Conservation (phyloP, 2,888 invertebrate species). For the Thymelicus lineola region DNA sequence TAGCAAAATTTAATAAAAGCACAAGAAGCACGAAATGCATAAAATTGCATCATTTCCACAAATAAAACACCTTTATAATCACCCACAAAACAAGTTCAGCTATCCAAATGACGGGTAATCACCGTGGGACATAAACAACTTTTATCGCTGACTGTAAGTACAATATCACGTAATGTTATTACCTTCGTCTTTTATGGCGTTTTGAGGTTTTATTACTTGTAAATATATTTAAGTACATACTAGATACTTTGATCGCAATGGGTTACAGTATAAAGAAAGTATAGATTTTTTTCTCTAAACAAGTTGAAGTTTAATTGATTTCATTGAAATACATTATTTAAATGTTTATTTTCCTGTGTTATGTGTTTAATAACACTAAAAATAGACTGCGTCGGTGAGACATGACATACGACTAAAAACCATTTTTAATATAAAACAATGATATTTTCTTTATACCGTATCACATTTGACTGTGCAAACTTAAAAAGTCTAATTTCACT, state of each 20-base stretch:
- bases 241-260: slow-evolving; percentile 8
- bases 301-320: too few relatives aligned
- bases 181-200: slow-evolving; percentile 31
- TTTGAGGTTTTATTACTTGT: slow-evolving; percentile 38
- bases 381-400: too few relatives aligned
- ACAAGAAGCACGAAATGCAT: slow-evolving; percentile 62
- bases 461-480: slow-evolving; percentile 14
- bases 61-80: slow-evolving; percentile 39
- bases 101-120: slow-evolving; percentile 22
- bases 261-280: slow-evolving; percentile 40
- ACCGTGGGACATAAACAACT: slow-evolving; percentile 17
- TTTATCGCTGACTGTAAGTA: slow-evolving; percentile 15
- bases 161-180: slow-evolving; percentile 23
- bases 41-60: slow-evolving; percentile 51
- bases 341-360: too few relatives aligned
- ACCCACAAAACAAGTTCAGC: slow-evolving; percentile 45
- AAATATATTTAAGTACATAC: slow-evolving; percentile 41
- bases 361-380: too few relatives aligned
- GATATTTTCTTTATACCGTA: slow-evolving; percentile 13
- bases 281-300: neutral
- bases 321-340: too few relatives aligned
- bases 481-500: slow-evolving; percentile 19
- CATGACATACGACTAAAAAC: too few relatives aligned
- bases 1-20: slow-evolving; percentile 62
- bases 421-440: too few relatives aligned